phyloP scores from a whole-genome alignment of 2,888 invertebrate genomes.

The Beris chalybata region DNA sequence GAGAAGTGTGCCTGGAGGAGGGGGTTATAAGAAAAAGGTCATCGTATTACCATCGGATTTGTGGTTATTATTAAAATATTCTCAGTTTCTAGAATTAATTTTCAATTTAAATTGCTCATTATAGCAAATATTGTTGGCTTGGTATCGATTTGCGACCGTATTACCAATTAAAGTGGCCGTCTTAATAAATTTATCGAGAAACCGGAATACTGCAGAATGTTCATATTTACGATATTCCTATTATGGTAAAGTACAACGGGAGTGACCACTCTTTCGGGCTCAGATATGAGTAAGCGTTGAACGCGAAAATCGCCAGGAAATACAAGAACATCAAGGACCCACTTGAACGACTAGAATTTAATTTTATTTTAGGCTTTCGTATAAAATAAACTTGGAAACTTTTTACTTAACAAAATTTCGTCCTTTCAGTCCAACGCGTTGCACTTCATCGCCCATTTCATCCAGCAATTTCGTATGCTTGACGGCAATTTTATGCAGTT shows the following conservation, averaged over 20 bases:
- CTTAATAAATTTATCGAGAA: no score
- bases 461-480: constrained; percentile 20
- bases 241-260: constrained; percentile 18
- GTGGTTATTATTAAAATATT: background rate
- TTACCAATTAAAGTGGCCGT: no score
- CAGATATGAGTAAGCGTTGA: constrained; percentile 18
- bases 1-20: constrained; percentile 7
- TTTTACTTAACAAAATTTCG: constrained; percentile 23
- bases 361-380: background rate
- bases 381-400: background rate
- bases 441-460: constrained; percentile 12
- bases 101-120: no score
- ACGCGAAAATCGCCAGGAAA: constrained; percentile 9
- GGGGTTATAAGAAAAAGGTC: background rate
- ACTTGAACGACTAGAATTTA: constrained; percentile 17
- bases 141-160: no score
- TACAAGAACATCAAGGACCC: constrained; percentile 21
- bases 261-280: constrained; percentile 18
- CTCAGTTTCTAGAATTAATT: no score
- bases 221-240: constrained; percentile 24
- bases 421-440: constrained; percentile 9
- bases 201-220: background rate
- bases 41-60: background rate
- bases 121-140: no score
- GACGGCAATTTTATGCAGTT: constrained; percentile 10